These are phyloP conservation scores for Oeneis ivallda DNA, from an alignment of 2,888 invertebrate species.

Conservation along the genomic window DNA sequence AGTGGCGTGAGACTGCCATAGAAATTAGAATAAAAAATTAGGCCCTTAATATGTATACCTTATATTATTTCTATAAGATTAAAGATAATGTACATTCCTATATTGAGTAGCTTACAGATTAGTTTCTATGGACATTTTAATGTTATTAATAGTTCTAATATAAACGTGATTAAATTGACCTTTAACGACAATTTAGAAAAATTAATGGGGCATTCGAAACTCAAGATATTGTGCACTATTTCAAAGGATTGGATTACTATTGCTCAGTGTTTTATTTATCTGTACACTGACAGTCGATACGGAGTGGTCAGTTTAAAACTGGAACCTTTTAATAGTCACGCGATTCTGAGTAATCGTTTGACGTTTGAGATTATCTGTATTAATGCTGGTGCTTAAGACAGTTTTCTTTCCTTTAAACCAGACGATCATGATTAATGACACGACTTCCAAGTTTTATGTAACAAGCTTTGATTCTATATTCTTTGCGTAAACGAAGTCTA, in stretches of 20 bases:
- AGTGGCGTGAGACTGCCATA: no score
- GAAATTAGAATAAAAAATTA: no score
- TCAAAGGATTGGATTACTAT: conserved; percentile 27
- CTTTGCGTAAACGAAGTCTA: no score
- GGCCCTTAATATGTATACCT: no score
- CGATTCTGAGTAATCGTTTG: conserved; percentile 68
- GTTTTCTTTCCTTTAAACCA: conserved; percentile 38
- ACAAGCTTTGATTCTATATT: no score
- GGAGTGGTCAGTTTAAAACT: conserved; percentile 65
- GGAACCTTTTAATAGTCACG: conserved; percentile 72
- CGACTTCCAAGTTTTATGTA: conserved; percentile 39
- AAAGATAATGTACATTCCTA: not conserved
- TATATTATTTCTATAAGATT: no score
- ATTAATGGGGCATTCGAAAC: conserved; percentile 24
- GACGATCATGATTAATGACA: conserved; percentile 2
- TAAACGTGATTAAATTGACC: conserved; percentile 11
- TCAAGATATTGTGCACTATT: conserved; percentile 18
- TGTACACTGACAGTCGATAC: conserved; percentile 64
- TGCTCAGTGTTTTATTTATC: conserved; percentile 45
- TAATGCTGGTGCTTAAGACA: conserved; percentile 62
- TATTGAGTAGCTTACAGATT: not conserved
- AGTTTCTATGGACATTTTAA: conserved; percentile 1
- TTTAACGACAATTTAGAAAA: conserved; percentile 16
- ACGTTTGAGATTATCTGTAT: conserved; percentile 69
- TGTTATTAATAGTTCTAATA: conserved; percentile 1